Evolutionary conservation across 2,113 vertebrate species (phyloP).

Genomic region (Clarias magur): DNA sequence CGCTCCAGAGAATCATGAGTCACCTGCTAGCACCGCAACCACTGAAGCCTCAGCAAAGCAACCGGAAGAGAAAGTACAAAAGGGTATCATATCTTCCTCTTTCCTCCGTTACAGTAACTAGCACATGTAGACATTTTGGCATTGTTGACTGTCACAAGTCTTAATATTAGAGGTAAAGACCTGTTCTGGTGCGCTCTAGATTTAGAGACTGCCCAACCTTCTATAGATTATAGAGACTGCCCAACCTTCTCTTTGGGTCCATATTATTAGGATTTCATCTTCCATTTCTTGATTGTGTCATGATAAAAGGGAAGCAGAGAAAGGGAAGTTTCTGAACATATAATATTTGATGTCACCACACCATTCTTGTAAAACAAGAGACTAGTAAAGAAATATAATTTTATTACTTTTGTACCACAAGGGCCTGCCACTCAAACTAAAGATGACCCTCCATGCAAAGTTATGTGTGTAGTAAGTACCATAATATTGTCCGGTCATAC

Average conservation of each 20-base stretch:
- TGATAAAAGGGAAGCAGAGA: background rate
- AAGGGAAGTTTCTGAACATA: background rate
- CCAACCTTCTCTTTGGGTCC: background rate
- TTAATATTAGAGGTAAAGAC: background rate
- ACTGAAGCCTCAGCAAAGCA: background rate
- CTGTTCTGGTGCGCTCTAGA: background rate
- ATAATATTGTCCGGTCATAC: background rate
- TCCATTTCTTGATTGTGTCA: background rate
- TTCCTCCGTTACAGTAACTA: background rate
- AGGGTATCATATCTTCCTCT: background rate
- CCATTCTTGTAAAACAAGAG: too few relatives aligned
- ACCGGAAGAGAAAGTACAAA: background rate
- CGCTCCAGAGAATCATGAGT: background rate
- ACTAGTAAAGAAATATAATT: background rate
- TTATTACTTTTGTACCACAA: background rate
- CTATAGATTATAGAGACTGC: background rate
- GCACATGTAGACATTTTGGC: background rate
- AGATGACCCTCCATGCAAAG: background rate
- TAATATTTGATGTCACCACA: background rate
- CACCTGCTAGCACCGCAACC: background rate
- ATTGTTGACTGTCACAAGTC: background rate
- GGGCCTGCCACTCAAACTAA: background rate
- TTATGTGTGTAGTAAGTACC: conserved; percentile 38
- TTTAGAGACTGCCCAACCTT: background rate
- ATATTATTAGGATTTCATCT: background rate